Evolutionary conservation across 2,888 invertebrate genomes (phyloP).

Genomic region (Protodeltote pygarga): DNA sequence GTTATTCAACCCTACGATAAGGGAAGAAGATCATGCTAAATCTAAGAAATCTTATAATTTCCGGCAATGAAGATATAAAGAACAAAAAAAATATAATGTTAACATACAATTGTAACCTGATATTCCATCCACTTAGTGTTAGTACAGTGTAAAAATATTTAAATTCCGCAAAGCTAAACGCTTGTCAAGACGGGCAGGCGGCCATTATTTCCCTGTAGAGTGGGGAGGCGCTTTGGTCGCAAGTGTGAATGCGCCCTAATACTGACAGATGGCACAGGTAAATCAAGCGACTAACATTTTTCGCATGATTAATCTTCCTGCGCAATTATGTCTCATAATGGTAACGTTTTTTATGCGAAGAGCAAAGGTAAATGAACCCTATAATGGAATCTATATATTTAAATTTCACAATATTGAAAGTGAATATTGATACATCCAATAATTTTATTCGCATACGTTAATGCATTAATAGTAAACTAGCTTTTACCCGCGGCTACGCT

Average conservation of each 20-base stretch:
- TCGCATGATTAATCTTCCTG: slow-evolving; percentile 55
- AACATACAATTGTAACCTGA: slow-evolving; percentile 30
- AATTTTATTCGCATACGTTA: no score
- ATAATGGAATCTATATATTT: slow-evolving; percentile 19
- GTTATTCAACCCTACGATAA: no score
- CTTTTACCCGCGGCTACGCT: no score
- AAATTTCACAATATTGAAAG: neutral
- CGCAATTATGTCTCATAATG: slow-evolving; percentile 54
- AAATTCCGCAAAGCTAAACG: slow-evolving; percentile 35
- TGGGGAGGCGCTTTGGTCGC: slow-evolving; percentile 9
- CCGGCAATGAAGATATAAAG: no score
- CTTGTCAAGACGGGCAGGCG: slow-evolving; percentile 33
- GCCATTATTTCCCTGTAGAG: slow-evolving; percentile 25
- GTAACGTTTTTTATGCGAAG: slow-evolving; percentile 22
- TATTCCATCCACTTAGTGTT: slow-evolving; percentile 32
- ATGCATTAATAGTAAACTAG: no score
- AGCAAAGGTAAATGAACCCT: slow-evolving; percentile 18
- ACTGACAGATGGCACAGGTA: slow-evolving; percentile 67
- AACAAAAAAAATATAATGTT: slow-evolving; percentile 15
- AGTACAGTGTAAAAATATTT: slow-evolving; percentile 36
- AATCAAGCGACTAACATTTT: slow-evolving; percentile 65
- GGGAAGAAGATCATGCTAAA: no score
- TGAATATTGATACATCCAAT: slow-evolving; percentile 2
- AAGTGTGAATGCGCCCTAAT: slow-evolving; percentile 54
- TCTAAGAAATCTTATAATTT: no score